Conservation (phyloP, 2,888 invertebrate species). For the Trissolcus brochymenae region DNA sequence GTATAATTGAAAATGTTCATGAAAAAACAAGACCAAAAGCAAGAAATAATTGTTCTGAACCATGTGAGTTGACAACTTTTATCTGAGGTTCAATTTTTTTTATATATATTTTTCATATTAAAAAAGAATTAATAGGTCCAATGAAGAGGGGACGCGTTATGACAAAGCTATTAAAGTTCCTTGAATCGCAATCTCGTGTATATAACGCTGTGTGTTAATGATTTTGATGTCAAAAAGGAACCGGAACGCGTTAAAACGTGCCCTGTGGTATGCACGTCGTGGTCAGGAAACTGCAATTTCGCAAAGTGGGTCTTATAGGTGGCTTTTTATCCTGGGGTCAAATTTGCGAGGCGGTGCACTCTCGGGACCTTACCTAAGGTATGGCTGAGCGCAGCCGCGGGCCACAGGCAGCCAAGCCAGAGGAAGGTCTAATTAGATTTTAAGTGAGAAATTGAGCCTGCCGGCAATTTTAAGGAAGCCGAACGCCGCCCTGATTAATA, state of each 20-base stretch:
- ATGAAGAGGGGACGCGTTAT: conserved; percentile 25
- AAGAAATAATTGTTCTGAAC: no score
- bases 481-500: conserved; percentile 75
- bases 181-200: conserved; percentile 30
- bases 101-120: background rate
- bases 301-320: conserved; percentile 69
- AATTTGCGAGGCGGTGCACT: conserved; percentile 64
- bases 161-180: conserved; percentile 51
- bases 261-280: conserved; percentile 63
- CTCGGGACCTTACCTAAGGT: conserved; percentile 50
- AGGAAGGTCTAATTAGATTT: conserved; percentile 75
- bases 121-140: background rate
- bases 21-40: no score
- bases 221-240: conserved; percentile 54
- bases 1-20: no score
- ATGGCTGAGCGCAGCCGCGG: conserved; percentile 50
- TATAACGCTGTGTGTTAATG: conserved; percentile 29
- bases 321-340: conserved; percentile 69
- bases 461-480: conserved; percentile 76
- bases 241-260: conserved; percentile 55
- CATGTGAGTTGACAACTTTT: no score
- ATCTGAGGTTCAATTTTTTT: background rate
- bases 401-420: conserved; percentile 62
- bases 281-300: conserved; percentile 74
- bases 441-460: conserved; percentile 76